Evolutionary conservation across 2,113 vertebrate genomes (phyloP), one percentile per base, ranked within the genome.

Genomic region (Plecotus auritus): DNA sequence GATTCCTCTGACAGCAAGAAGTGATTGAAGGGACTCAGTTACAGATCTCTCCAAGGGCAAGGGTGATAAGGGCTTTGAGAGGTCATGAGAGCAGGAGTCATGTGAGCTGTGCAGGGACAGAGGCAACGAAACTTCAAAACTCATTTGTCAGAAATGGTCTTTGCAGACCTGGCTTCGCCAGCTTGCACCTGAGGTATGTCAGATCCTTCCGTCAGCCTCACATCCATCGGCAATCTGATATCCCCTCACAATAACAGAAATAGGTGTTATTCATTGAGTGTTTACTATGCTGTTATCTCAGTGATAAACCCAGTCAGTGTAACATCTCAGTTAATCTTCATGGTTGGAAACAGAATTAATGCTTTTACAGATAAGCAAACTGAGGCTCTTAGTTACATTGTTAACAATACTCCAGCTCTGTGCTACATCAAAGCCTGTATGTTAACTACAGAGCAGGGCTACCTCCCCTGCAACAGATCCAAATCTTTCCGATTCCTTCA

Each of bases 61-160:
- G 42, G 47, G 18, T 37, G 18, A 64, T 0, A 11, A 72, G 54
- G 18, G 13, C 2, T 23, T 8, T 13, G 8, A 4, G 5, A n/a
- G 64, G 64, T 67, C 64, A 1, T 7, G 64, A 67, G 64, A 28
- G 28, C 30, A 49, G 9, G 7, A 8, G 28, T 5, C 6, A 10
- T 1, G 11, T 3, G 26, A 73, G 30, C 32, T 7, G 1, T 1
- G 26, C 72, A 9, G 56, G 18, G 37, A 28, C 1, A 28, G 5
- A 64, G 13, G 22, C 37, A 45, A 61, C 35, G 16, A 14, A 61
- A 66, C 7, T 16, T 23, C 66, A n/a, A 80, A 70, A 54, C 37
- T 51, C 8, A 2, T 23, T 11, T 13, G 10, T 78, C 4, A 23
- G 32, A 74, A 89, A 51, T 8, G 26, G 13, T 66, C 42, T 80